A percentile compares a stretch with the other conserved stretches of the same genome.
These are phyloP conservation scores for Nasua narica DNA, from an alignment of 2,797 vertebrate species.

Conservation along the genomic window DNA sequence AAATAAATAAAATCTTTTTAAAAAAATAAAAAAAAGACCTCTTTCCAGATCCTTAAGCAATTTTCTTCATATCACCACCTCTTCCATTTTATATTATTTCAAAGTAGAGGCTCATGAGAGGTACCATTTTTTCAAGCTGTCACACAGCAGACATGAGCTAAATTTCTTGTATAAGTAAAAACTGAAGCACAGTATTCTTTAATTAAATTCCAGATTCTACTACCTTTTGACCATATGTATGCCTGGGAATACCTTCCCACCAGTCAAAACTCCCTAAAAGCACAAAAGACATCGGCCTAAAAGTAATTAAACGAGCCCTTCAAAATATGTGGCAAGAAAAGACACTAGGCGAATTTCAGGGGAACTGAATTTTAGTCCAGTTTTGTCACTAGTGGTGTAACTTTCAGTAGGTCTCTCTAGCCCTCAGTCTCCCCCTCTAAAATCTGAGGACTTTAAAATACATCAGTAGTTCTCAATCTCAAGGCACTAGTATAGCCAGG, in stretches of 20 bases:
- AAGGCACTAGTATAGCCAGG: not conserved
- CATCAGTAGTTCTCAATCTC: not conserved
- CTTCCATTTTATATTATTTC: not conserved
- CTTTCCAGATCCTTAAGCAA: not conserved
- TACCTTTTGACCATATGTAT: not conserved
- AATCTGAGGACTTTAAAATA: not conserved
- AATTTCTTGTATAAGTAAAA: conserved; percentile 17
- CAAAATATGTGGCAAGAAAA: conserved; percentile 7
- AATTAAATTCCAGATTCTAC: conserved; percentile 26
- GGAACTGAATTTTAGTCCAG: not conserved
- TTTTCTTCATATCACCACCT: not conserved
- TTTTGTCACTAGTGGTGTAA: not conserved
- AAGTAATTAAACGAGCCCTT: not conserved
- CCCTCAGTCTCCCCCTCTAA: not conserved
- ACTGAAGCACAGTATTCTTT: not conserved
- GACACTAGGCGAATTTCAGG: not conserved
- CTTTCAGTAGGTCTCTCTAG: not conserved
- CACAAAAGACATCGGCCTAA: not conserved
- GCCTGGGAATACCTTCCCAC: not conserved
- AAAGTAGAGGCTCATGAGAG: not conserved
- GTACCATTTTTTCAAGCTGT: not conserved
- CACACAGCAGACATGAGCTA: not conserved
- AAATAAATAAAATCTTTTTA: too few relatives aligned
- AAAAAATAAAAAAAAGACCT: not conserved
- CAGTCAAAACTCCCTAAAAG: not conserved